Evolutionary conservation across 2,888 invertebrate species (phyloP).

Genomic region (Ditylenchus weischeri): DNA sequence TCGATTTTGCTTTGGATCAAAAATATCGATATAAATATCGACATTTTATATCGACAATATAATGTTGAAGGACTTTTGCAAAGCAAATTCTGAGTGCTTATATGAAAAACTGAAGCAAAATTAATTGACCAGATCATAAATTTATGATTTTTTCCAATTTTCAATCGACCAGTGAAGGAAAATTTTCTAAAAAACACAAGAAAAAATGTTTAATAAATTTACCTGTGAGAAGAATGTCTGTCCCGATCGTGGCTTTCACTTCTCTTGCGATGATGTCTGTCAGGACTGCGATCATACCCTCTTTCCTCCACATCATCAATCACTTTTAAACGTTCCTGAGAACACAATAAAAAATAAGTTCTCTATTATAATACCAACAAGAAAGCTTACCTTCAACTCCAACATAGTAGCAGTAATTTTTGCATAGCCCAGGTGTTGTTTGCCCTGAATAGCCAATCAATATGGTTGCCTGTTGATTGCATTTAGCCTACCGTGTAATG

Average conservation of each 20-base stretch:
- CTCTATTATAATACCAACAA: slow-evolving; percentile 10
- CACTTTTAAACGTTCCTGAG: slow-evolving; percentile 12
- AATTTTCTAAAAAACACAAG: too few relatives aligned
- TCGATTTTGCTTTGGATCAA: too few relatives aligned
- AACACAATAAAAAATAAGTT: neutral
- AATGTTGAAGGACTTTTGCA: too few relatives aligned
- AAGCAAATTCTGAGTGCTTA: too few relatives aligned
- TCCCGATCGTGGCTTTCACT: slow-evolving; percentile 3
- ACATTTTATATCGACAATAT: too few relatives aligned
- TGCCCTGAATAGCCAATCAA: slow-evolving; percentile 74
- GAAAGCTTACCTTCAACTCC: slow-evolving; percentile 24
- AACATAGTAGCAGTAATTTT: slow-evolving; percentile 60
- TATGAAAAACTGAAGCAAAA: too few relatives aligned
- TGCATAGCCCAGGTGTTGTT: slow-evolving; percentile 75
- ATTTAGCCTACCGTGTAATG: slow-evolving; percentile 6
- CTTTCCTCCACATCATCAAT: neutral
- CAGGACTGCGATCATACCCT: neutral
- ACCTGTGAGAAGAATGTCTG: neutral
- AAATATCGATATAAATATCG: too few relatives aligned
- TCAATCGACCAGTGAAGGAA: too few relatives aligned
- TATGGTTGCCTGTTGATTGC: slow-evolving; percentile 79
- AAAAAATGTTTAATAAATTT: too few relatives aligned
- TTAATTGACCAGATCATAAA: too few relatives aligned
- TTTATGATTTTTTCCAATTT: too few relatives aligned
- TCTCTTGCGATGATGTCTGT: neutral